Conservation (phyloP, 1,140 invertebrate genomes). For the Drosophila teissieri region DNA sequence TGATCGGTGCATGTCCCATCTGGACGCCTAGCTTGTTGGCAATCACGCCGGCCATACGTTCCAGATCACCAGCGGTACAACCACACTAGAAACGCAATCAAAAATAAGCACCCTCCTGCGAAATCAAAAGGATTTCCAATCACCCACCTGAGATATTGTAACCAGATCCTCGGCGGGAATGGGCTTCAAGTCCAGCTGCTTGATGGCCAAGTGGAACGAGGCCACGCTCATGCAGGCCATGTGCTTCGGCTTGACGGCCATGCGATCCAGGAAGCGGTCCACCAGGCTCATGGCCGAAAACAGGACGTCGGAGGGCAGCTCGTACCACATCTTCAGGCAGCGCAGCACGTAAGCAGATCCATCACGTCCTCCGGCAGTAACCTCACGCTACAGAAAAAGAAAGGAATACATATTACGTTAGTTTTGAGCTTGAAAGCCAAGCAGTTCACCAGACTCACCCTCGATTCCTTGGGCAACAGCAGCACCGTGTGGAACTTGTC, state of each 20-base stretch:
- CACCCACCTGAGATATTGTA: slow-evolving; percentile 83
- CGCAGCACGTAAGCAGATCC: slow-evolving; percentile 91
- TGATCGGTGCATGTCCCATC: slow-evolving; percentile 86
- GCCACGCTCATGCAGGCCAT: slow-evolving; percentile 84
- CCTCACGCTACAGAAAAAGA: slow-evolving; percentile 85
- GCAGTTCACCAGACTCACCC: slow-evolving; percentile 79
- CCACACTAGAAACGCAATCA: slow-evolving; percentile 87
- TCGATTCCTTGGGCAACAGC: slow-evolving; percentile 86
- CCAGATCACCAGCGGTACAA: slow-evolving; percentile 90
- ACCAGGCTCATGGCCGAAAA: slow-evolving; percentile 91
- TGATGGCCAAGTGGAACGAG: slow-evolving; percentile 84
- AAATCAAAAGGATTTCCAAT: background rate
- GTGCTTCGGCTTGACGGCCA: slow-evolving; percentile 87
- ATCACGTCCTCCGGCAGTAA: slow-evolving; percentile 90
- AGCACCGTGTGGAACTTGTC: slow-evolving; percentile 89
- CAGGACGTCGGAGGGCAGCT: slow-evolving; percentile 90
- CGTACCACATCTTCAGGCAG: slow-evolving; percentile 93
- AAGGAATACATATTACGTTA: background rate
- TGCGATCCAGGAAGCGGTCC: slow-evolving; percentile 90
- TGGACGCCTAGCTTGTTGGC: slow-evolving; percentile 88
- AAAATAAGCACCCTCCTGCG: slow-evolving; percentile 68
- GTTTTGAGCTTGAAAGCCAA: background rate
- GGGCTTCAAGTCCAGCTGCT: slow-evolving; percentile 79
- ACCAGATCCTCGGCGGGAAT: slow-evolving; percentile 84
- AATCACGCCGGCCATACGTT: slow-evolving; percentile 90